phyloP scores from a whole-genome alignment of 2,888 invertebrate genomes.

The Augiades crinisus region DNA sequence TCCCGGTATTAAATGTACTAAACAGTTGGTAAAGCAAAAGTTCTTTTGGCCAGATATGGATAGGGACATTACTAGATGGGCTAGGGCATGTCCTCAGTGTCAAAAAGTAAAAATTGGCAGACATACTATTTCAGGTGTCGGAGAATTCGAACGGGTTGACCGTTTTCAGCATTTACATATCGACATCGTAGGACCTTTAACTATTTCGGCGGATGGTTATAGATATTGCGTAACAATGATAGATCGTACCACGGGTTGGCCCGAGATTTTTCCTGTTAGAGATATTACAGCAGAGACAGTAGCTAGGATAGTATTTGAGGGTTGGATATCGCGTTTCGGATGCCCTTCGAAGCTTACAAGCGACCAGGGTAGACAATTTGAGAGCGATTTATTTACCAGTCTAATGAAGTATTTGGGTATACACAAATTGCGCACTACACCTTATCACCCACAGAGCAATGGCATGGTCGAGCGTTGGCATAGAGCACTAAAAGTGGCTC shows the following conservation, averaged over 20 bases:
- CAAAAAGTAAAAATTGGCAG: too few relatives aligned
- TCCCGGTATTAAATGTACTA: neutral
- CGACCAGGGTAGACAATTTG: neutral
- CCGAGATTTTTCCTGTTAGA: neutral
- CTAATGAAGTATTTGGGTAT: slow-evolving; percentile 31
- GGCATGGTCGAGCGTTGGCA: slow-evolving; percentile 28
- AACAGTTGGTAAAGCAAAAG: neutral
- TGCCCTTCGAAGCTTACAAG: neutral
- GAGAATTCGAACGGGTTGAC: too few relatives aligned
- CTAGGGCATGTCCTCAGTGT: neutral
- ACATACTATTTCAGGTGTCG: too few relatives aligned
- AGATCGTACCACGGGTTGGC: neutral
- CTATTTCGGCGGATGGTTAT: neutral
- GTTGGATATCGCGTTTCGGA: neutral
- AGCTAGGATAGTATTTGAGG: neutral
- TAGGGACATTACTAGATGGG: neutral
- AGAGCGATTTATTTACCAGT: slow-evolving; percentile 23
- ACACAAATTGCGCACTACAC: slow-evolving; percentile 28
- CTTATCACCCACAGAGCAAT: slow-evolving; percentile 34
- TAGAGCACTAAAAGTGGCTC: slow-evolving; percentile 25
- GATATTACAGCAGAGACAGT: neutral
- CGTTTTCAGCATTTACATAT: slow-evolving; percentile 31
- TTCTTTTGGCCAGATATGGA: neutral
- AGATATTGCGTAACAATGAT: neutral
- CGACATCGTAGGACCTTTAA: neutral